Conservation (phyloP, 2,797 vertebrate genomes). For the Manis javanica region DNA sequence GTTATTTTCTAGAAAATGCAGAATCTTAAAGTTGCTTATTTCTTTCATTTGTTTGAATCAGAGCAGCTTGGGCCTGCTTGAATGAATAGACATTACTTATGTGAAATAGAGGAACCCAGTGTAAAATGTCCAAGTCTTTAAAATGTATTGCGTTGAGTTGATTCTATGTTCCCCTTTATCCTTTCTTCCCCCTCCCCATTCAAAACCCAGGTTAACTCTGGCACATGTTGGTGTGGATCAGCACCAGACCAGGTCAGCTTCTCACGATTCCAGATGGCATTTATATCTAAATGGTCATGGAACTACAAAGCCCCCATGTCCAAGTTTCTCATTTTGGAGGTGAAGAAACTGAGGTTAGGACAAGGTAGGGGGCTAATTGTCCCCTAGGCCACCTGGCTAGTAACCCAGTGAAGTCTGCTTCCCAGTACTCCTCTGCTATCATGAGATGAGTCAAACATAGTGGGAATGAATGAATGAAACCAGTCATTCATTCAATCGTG, state of each 20-base stretch:
- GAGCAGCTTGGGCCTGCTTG: background rate
- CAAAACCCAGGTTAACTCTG: background rate
- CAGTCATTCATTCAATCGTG: background rate
- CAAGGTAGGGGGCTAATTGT: too few species aligned
- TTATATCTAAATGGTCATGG: background rate
- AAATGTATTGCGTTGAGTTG: background rate
- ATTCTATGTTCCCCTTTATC: background rate
- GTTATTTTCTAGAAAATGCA: background rate
- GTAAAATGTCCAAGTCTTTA: background rate
- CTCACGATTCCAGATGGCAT: background rate
- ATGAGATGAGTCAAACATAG: background rate
- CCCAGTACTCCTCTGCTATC: too few species aligned
- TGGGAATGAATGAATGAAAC: background rate
- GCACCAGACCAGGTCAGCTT: background rate
- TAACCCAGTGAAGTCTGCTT: background rate
- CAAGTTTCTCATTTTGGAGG: background rate
- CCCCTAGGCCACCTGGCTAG: background rate
- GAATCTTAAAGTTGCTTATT: background rate
- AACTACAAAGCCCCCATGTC: background rate
- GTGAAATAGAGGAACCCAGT: background rate
- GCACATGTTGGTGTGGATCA: background rate
- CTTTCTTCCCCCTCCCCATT: background rate
- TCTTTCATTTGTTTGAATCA: background rate
- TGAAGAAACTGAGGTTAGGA: background rate
- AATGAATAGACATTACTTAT: background rate